Conservation (phyloP, 2,113 vertebrate species). For the Microtus richardsoni region DNA sequence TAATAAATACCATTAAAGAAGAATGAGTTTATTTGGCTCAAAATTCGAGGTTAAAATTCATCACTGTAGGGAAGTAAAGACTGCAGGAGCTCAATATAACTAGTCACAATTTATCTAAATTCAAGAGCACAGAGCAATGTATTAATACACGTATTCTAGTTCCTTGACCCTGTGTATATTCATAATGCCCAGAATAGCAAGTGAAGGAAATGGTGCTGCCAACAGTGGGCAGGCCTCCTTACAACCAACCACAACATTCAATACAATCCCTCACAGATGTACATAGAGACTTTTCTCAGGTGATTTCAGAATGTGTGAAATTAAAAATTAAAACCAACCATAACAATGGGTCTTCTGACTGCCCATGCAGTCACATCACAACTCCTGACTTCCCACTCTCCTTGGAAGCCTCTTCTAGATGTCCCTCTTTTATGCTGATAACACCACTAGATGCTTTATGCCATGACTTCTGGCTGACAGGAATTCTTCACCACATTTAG, state of each 20-base stretch:
- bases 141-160: not conserved
- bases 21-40: not conserved
- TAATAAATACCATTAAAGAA: not conserved
- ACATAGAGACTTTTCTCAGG: not conserved
- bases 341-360: not conserved
- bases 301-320: not conserved
- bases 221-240: not conserved
- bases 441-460: not conserved
- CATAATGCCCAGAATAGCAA: not conserved
- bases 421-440: not conserved
- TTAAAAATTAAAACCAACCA: not conserved
- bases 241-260: not conserved
- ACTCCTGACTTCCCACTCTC: fast-evolving
- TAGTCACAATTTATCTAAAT: not conserved
- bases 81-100: not conserved
- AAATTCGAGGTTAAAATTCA: not conserved
- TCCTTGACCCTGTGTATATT: not conserved
- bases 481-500: not conserved
- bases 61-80: not conserved
- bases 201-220: not conserved
- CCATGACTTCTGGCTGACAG: not conserved
- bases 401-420: not conserved
- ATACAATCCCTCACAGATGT: not conserved
- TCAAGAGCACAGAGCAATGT: not conserved
- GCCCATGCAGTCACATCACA: not conserved